Percentiles rank a stretch among this genome's conserved stretches.
phyloP scores from a whole-genome alignment of 2,113 vertebrate genomes.

The Ceuthmochares aereus region DNA sequence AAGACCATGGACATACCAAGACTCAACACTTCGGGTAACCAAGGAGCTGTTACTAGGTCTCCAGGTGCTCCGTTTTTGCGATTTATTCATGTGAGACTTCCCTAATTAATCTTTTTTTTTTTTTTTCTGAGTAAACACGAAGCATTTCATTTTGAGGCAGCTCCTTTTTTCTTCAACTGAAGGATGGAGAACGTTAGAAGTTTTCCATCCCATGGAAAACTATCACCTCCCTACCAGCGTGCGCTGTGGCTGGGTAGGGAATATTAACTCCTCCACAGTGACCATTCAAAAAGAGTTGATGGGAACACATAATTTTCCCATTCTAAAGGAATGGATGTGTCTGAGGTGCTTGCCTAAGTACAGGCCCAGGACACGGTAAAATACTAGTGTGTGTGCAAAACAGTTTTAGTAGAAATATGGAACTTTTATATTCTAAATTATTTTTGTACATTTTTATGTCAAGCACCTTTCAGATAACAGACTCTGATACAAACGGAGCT shows the following conservation, averaged over 20 bases:
- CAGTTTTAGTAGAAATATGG: background rate
- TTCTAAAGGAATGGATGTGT: background rate
- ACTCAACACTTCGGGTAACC: fast-evolving
- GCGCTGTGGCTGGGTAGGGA: background rate
- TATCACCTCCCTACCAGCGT: fast-evolving
- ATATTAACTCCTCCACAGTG: too few species aligned
- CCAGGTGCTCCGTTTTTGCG: background rate
- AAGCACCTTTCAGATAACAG: background rate
- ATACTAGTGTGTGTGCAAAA: background rate
- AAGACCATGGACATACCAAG: fast-evolving
- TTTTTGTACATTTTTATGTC: constrained; percentile 46
- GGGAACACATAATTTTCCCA: background rate
- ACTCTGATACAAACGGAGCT: background rate
- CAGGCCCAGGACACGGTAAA: background rate
- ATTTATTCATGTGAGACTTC: background rate
- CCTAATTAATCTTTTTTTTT: background rate
- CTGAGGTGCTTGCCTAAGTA: background rate
- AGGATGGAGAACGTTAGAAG: fast-evolving
- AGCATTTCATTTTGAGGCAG: background rate
- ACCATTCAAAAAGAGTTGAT: background rate
- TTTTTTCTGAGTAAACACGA: background rate
- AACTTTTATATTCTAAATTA: constrained; percentile 53
- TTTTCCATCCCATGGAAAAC: fast-evolving
- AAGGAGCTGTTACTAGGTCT: fast-evolving
- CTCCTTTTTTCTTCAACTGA: background rate